These are phyloP conservation scores for Caenorhabditis wallacei DNA, from an alignment of 2,888 invertebrate species.

Conservation along the genomic window DNA sequence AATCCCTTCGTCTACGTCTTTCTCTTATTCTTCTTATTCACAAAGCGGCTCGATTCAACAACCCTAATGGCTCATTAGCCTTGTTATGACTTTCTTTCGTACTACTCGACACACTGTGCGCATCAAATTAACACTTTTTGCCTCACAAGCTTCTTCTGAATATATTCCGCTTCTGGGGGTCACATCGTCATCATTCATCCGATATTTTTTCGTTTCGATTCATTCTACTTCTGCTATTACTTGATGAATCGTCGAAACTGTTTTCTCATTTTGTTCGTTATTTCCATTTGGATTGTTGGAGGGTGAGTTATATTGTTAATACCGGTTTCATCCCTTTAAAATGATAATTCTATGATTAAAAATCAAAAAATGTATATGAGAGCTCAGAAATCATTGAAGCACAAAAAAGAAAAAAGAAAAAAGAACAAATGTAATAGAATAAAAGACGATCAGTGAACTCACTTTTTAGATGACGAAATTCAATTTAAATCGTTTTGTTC, in stretches of 20 bases:
- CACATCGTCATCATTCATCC: constrained; percentile 8
- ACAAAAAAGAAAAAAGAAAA: neutral
- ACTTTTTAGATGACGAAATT: constrained; percentile 6
- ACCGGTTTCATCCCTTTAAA: neutral
- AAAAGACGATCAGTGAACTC: constrained; percentile 22
- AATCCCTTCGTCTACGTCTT: constrained; percentile 6
- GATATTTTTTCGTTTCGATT: neutral
- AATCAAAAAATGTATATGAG: neutral
- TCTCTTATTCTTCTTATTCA: constrained; percentile 7
- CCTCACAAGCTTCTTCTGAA: constrained; percentile 18
- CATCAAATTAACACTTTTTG: constrained; percentile 59
- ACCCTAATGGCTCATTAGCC: constrained; percentile 66
- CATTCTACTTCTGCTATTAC: constrained; percentile 17
- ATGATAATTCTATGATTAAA: neutral
- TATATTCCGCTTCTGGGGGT: constrained; percentile 35
- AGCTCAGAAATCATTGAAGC: neutral
- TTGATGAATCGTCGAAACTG: constrained; percentile 12
- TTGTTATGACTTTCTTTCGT: constrained; percentile 61
- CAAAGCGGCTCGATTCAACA: constrained; percentile 27
- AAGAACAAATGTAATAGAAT: constrained; percentile 2
- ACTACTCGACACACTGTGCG: constrained; percentile 50
- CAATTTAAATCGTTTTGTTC: constrained; percentile 19
- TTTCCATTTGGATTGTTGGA: constrained; percentile 13
- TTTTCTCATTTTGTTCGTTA: neutral
- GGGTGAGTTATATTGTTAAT: neutral